Evolutionary conservation across 2,888 invertebrate genomes (phyloP), one percentile per base, ranked within the genome.

Genomic region (Cataglyphis rosenhaueri): DNA sequence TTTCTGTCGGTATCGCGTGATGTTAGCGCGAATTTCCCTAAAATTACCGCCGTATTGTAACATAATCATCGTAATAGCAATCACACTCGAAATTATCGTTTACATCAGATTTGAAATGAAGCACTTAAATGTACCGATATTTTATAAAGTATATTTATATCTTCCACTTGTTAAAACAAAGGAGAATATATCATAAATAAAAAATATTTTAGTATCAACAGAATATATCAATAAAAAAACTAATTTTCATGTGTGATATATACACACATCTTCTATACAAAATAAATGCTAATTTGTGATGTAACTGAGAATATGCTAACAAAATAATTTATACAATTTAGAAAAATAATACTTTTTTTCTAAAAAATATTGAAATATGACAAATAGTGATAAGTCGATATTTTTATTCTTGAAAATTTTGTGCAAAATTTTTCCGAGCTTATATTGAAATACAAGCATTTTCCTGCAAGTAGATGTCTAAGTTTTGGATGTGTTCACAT

Each of bases 1-100:
- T 79, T 79, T 71, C 78, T 79, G 71, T 44, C 70, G 32, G 44
- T 59, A 78, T 32, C 71, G 25, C 44, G n/a, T 61, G 61, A 79
- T 78, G 70, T 59, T 70, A 29, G 70, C 25, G 70, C 35, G 25
- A 79, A 79, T 79, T 79, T 61, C 59, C 9, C 44, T 70, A 44
- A 59, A 78, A 79, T 79, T 71, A 79, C 9, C 18, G 15, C 35
- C 18, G 32, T 44, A 8, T 48, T 35, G 59, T 79, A 79, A 78
- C 9, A 35, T 35, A 61, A 79, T 70, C 70, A 59, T 70, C 21
- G 44, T 71, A 76, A 76, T 38, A 12, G 25, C 25, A 35, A 76
- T 76, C n/a, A 55, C 57, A 55, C 5, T 59, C 21, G 32, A 44
- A 79, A 59, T 71, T 71, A 71, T 61, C 18, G 9, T 78, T 48